Base-by-base conservation (phyloP, 2,113 vertebrate genomes). In the Candoia aspera region DNA sequence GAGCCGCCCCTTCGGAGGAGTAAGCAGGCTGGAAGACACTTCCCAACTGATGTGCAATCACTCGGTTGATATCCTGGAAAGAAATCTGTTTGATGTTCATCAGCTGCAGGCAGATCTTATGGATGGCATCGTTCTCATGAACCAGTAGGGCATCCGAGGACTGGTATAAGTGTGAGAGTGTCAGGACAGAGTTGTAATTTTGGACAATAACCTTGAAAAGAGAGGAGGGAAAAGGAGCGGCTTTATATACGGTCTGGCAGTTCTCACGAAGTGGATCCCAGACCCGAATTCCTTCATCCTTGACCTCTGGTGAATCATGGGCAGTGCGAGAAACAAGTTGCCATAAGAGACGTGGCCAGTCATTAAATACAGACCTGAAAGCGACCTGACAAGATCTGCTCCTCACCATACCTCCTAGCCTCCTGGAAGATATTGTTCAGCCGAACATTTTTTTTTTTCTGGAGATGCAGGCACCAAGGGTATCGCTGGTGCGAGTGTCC, bases 151-250 rank as follows among this genome's bases (percentile, higher is more conserved):
- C 99, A n/a, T 99, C 99, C 2, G 99, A 98, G 62, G 98, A 98
- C 92, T 97, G 98, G 97, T 99, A 99, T 87, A 99, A 97, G 92
- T 98, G 98, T 37, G 99, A 98, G 87, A 99, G 97, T 0, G 99
- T 99, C 97, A 99, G 96, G 95, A 99, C 96, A 0, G 99, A 98
- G 96, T 99, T 99, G 96, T 99, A 99, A 97, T 99, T 99, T 96
- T 99, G 99, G 92, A 99, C 98, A 37, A 99, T 99, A 88, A 99
- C 99, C 99, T 99, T 95, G 86, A 92, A 95, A 79, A 57, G 90
- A 90, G 91, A 62, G 33, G 85, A 8, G 2, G 46, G 12, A 4
- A 17, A n/a, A 3, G 86, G 17, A 24, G 19, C 2, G 19, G 57
- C n/a, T 26, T 79, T 42, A 79, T 2, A 37, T 37, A 33, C 2